Evolutionary conservation across 1,140 invertebrate genomes (phyloP).

Genomic region (Bombus balteatus): DNA sequence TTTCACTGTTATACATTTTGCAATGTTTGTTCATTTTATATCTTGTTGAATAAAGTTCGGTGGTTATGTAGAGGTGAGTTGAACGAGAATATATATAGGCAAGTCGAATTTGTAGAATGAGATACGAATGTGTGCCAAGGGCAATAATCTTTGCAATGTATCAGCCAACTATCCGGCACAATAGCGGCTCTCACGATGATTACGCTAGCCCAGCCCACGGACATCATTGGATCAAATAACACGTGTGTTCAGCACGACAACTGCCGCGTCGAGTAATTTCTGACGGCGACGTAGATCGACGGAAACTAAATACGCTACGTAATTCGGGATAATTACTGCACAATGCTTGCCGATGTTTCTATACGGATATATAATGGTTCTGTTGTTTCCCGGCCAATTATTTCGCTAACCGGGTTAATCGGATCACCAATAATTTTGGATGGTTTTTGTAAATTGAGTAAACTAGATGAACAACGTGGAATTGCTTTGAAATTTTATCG

Average conservation of each 20-base stretch:
- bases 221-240: slow-evolving; percentile 42
- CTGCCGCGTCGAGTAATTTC: slow-evolving; percentile 15
- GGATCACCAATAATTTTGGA: background rate
- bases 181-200: slow-evolving; percentile 41
- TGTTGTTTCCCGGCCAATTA: background rate
- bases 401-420: background rate
- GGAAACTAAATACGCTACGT: slow-evolving; percentile 12
- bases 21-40: background rate
- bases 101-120: background rate
- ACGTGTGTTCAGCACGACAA: slow-evolving; percentile 25
- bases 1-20: background rate
- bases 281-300: slow-evolving; percentile 9
- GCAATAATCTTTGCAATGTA: slow-evolving; percentile 40
- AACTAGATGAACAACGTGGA: background rate
- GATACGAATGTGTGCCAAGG: slow-evolving; percentile 37
- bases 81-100: background rate
- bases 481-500: background rate
- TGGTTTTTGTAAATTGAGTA: background rate
- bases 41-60: background rate
- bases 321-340: background rate
- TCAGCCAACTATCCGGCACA: slow-evolving; percentile 21
- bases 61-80: background rate
- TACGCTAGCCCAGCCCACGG: background rate
- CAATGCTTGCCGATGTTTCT: background rate
- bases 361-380: background rate